These are phyloP conservation scores for Chionomys nivalis DNA, from an alignment of 2,113 vertebrate species.

Conservation along the genomic window DNA sequence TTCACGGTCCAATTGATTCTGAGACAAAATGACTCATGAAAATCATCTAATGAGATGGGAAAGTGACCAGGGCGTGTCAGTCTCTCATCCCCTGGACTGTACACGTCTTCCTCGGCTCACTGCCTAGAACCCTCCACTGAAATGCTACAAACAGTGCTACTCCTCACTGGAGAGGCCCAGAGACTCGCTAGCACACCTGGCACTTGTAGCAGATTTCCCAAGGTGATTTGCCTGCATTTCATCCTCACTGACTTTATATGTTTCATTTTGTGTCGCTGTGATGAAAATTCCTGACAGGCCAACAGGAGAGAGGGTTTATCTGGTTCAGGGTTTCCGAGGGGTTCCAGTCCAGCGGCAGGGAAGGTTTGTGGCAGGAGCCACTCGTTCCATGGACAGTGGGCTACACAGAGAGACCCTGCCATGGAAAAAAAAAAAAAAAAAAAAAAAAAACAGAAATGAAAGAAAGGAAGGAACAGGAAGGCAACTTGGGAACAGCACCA, in stretches of 20 bases:
- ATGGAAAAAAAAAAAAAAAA: neutral
- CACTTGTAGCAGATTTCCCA: neutral
- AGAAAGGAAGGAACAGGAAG: neutral
- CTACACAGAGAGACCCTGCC: neutral
- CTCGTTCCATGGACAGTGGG: neutral
- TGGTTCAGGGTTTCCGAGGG: neutral
- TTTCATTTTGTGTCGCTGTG: neutral
- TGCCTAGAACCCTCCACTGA: neutral
- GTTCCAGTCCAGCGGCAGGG: neutral
- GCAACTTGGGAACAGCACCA: neutral
- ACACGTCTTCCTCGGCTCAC: neutral
- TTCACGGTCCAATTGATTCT: neutral
- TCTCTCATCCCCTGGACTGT: neutral
- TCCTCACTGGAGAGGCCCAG: neutral
- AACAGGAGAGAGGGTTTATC: neutral
- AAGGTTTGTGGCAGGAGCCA: neutral
- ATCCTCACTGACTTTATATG: no score
- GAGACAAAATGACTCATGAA: neutral
- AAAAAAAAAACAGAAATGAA: neutral
- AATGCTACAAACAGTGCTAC: no score
- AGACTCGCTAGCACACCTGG: no score
- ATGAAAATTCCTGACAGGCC: no score
- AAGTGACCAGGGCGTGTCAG: neutral
- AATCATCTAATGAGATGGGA: neutral
- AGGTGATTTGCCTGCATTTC: neutral